Base-by-base conservation (phyloP, 2,888 invertebrate genomes). In the Empis stercorea region DNA sequence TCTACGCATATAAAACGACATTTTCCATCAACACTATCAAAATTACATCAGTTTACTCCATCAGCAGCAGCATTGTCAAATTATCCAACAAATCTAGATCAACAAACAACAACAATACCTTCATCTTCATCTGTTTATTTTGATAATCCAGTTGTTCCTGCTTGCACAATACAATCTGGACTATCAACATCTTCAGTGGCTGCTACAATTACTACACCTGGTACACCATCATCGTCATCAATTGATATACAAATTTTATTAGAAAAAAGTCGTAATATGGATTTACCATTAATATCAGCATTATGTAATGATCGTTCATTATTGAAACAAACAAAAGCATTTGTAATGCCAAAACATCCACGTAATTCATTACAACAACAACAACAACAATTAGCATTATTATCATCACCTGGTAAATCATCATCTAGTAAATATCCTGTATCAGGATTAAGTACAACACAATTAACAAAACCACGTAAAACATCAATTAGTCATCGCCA, bases 221-320 rank as follows among this genome's bases (percentile, higher is more conserved):
- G 48, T 37, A 51, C 53, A 71, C 73, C n/a, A 71, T 53, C 49
- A 36, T 63, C 68, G 38, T 66, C 65, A 20, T 66, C 76, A 55
- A 66, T 84, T 52, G 91, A 91, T 68, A 87, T 91, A 59, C 82
- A 84, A 61, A 80, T 85, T 55, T 73, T 92, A 51, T 77, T 89
- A 49, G 89, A 89, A 70, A 87, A 89, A 71, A 89, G 88, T 70
- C 84, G 84, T 64, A 86, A 89, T 64, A 74, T 92, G 61, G 91
- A 92, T 71, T 74, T 94, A 66, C 94, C 94, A 16, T 73, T 95
- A 51, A 92, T 94, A 62, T 87, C 91, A 50, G 94, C 93, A 13
- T 75, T 94, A 56, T 94, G 92, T 73, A 94, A 93, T 65, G 94
- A 94, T 69, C 80, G 87, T 49, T 87, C 89, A 50, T 75, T 94